A percentile compares a stretch with the other conserved stretches of the same genome.
phyloP scores from a whole-genome alignment of 2,888 invertebrate species.

The Ditula angustiorana region DNA sequence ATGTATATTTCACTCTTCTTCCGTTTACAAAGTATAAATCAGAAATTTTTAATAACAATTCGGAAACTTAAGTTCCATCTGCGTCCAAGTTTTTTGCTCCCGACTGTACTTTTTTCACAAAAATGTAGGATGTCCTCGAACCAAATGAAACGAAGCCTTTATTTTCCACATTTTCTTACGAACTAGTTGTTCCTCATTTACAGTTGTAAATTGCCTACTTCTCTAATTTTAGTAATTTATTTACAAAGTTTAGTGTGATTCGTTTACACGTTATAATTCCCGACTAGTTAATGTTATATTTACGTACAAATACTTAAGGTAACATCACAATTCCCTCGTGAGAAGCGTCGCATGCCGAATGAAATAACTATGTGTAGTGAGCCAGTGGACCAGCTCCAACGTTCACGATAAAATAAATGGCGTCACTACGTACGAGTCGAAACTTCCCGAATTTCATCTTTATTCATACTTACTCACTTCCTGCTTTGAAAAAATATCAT shows the following conservation, averaged over 20 bases:
- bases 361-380: neutral
- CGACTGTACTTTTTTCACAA: slow-evolving; percentile 17
- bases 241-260: slow-evolving; percentile 11
- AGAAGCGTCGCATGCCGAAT: slow-evolving; percentile 43
- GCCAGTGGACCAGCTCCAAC: neutral
- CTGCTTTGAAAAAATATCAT: neutral
- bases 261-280: slow-evolving; percentile 40
- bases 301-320: slow-evolving; percentile 43
- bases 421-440: neutral
- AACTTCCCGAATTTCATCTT: neutral
- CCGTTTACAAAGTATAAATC: slow-evolving; percentile 33
- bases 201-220: slow-evolving; percentile 57
- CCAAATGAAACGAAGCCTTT: neutral
- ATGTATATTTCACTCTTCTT: slow-evolving; percentile 27
- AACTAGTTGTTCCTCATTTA: slow-evolving; percentile 82
- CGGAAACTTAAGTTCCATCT: slow-evolving; percentile 25
- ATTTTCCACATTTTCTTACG: slow-evolving; percentile 54
- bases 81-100: slow-evolving; percentile 25
- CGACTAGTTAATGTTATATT: slow-evolving; percentile 41
- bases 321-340: slow-evolving; percentile 51
- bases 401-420: neutral
- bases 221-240: slow-evolving; percentile 26
- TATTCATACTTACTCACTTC: neutral
- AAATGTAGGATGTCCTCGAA: neutral
- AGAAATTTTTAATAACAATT: slow-evolving; percentile 31